A percentile compares a stretch with the other conserved stretches of the same genome.
Evolutionary conservation across 2,113 vertebrate species (phyloP).

Genomic region (Origma solitaria): DNA sequence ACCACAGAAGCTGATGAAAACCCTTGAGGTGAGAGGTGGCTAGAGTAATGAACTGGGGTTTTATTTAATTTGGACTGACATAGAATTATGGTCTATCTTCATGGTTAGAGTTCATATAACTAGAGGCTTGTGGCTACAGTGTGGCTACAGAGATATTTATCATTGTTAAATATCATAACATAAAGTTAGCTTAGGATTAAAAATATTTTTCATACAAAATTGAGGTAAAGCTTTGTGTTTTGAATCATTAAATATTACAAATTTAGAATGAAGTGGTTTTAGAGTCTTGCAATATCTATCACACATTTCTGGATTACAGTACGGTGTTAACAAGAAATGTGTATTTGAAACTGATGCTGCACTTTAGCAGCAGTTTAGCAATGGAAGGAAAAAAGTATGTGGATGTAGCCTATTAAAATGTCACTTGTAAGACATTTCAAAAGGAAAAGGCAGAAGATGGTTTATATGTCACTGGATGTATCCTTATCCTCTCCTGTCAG

Average conservation of each 20-base stretch:
- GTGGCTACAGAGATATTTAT: no score
- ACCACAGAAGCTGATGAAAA: background rate
- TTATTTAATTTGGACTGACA: constrained; percentile 30
- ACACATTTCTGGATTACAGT: background rate
- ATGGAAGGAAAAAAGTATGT: background rate
- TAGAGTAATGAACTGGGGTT: constrained; percentile 1
- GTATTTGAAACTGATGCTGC: background rate
- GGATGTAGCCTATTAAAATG: background rate
- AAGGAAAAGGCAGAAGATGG: background rate
- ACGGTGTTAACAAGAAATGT: background rate
- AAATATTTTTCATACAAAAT: background rate
- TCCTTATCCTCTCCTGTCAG: background rate
- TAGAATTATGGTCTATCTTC: background rate
- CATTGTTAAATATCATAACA: background rate
- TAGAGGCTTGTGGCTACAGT: background rate
- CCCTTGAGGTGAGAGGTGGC: background rate
- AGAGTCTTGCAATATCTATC: background rate
- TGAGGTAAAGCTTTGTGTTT: background rate
- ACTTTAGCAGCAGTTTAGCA: background rate
- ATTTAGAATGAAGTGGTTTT: background rate
- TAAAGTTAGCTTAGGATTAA: background rate
- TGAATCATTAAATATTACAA: background rate
- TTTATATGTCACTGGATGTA: background rate
- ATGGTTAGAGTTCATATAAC: background rate
- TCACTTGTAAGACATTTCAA: background rate